These are phyloP conservation scores for Tanypteryx hageni DNA, from an alignment of 2,888 invertebrate genomes.

Conservation along the genomic window DNA sequence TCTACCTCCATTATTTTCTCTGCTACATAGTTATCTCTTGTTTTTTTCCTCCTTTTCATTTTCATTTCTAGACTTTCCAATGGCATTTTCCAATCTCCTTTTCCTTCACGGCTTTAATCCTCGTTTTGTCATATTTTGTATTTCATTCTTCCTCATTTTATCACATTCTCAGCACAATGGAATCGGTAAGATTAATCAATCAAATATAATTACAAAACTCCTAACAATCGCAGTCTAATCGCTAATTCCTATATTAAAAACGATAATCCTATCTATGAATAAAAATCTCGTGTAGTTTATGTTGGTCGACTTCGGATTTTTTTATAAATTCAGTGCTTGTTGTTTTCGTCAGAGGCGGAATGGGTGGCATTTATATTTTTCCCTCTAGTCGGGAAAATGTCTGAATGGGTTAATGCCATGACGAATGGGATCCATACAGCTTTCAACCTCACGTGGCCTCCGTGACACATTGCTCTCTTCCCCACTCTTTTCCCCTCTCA, in stretches of 20 bases:
- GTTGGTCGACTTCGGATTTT: not conserved
- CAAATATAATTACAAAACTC: not conserved
- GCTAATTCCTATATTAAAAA: no score
- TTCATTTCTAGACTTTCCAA: not conserved
- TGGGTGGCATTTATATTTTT: not conserved
- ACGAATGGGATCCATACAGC: slow-evolving; percentile 25
- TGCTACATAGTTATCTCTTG: no score
- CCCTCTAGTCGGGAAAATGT: not conserved
- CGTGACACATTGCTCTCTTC: slow-evolving; percentile 10
- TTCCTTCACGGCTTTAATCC: not conserved
- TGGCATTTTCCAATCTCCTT: not conserved
- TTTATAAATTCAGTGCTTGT: not conserved
- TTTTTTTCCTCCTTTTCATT: not conserved
- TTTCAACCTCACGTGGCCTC: slow-evolving; percentile 17
- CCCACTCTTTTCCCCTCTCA: not conserved
- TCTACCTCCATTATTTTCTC: no score
- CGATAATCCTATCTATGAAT: no score
- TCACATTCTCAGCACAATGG: not conserved
- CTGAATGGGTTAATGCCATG: slow-evolving; percentile 7
- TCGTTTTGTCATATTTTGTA: not conserved
- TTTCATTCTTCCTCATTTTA: not conserved
- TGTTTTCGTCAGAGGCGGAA: not conserved
- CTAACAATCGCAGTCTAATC: no score
- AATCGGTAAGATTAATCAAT: no score
- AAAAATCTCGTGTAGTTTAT: not conserved